phyloP scores from a whole-genome alignment of 2,113 vertebrate genomes.

The Anhinga anhinga region DNA sequence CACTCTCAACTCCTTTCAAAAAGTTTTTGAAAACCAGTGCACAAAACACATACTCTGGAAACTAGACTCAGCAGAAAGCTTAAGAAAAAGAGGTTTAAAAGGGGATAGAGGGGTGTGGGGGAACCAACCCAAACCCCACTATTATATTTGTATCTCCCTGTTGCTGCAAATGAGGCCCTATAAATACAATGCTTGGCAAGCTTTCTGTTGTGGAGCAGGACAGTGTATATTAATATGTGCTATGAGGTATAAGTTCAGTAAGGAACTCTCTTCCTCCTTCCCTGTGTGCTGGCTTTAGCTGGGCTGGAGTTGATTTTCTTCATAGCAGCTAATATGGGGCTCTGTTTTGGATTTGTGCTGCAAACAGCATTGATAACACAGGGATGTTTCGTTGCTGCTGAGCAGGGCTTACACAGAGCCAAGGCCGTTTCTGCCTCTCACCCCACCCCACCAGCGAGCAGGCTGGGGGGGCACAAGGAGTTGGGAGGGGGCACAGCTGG shows the following conservation, averaged over 20 bases:
- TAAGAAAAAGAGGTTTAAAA: not conserved
- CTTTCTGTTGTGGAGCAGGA: not conserved
- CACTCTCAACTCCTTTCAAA: not conserved
- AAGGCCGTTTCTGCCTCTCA: too few relatives aligned
- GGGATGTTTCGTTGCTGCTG: too few relatives aligned
- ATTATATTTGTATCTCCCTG: not conserved
- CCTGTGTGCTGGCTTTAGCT: not conserved
- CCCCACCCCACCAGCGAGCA: too few relatives aligned
- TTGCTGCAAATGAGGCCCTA: not conserved
- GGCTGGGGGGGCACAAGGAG: too few relatives aligned
- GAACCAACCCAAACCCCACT: not conserved
- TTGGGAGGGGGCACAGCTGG: too few relatives aligned
- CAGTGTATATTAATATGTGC: not conserved
- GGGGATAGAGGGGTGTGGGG: not conserved
- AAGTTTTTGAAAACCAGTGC: not conserved
- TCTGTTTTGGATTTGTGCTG: too few relatives aligned
- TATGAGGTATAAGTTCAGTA: not conserved
- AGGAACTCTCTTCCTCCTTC: not conserved
- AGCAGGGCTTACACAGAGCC: too few relatives aligned
- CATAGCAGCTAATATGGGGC: too few relatives aligned
- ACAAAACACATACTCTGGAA: not conserved
- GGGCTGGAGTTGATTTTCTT: too few relatives aligned
- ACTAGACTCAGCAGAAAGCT: not conserved
- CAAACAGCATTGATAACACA: too few relatives aligned
- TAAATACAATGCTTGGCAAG: not conserved